Percentiles rank a stretch among this genome's conserved stretches.
Evolutionary conservation across 1,140 invertebrate genomes (phyloP).

Genomic region (Ceratina calcarata): DNA sequence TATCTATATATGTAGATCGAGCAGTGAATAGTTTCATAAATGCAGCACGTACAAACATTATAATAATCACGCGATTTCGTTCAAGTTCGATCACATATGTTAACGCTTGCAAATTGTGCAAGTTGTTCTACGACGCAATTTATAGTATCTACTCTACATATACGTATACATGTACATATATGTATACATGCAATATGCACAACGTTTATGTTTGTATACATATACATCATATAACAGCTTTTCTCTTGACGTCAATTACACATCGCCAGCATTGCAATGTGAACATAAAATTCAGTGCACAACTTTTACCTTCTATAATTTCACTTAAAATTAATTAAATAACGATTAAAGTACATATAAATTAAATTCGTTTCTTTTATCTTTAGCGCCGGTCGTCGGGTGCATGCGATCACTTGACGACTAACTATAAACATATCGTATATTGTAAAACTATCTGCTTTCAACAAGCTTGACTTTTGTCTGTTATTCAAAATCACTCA

Average conservation of each 20-base stretch:
- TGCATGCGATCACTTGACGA: too few relatives aligned
- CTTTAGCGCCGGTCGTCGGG: too few relatives aligned
- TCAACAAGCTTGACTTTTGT: too few relatives aligned
- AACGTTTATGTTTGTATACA: too few relatives aligned
- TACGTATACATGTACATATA: background rate
- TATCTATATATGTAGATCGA: background rate
- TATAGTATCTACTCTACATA: constrained; percentile 7
- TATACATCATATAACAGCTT: background rate
- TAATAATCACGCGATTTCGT: background rate
- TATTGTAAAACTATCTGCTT: too few relatives aligned
- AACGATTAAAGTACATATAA: too few relatives aligned
- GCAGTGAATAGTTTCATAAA: background rate
- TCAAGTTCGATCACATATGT: constrained; percentile 1
- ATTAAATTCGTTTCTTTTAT: too few relatives aligned
- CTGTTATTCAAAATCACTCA: too few relatives aligned
- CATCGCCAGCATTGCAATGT: background rate
- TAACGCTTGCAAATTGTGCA: constrained; percentile 25
- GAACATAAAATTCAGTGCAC: background rate
- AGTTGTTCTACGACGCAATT: constrained; percentile 30
- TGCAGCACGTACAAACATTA: too few relatives aligned
- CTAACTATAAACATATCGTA: too few relatives aligned
- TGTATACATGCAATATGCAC: too few relatives aligned
- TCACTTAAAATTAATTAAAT: too few relatives aligned
- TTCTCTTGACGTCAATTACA: constrained; percentile 3
- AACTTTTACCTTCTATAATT: background rate